phyloP scores from a whole-genome alignment of 2,888 invertebrate species.

The Athalia rosae region DNA sequence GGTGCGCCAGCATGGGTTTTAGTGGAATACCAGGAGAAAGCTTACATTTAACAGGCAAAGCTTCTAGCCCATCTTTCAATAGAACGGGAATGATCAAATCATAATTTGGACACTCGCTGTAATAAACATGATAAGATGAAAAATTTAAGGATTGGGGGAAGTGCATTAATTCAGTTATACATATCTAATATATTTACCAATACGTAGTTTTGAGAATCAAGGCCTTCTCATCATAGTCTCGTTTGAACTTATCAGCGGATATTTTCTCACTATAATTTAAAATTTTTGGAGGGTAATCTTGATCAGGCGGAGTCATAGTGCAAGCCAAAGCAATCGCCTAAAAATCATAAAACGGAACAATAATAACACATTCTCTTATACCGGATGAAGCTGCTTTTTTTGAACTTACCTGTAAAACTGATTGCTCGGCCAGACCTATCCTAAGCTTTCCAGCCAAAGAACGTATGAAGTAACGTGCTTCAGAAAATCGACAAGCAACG shows the following conservation, averaged over 20 bases:
- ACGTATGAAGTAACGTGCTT: constrained; percentile 92
- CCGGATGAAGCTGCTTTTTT: background rate
- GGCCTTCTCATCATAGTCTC: constrained; percentile 83
- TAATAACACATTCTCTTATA: background rate
- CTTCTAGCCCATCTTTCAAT: constrained; percentile 83
- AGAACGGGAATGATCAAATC: constrained; percentile 88
- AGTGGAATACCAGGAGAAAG: constrained; percentile 94
- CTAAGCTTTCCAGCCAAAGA: constrained; percentile 95
- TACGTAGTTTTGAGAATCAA: constrained; percentile 93
- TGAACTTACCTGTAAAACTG: constrained; percentile 80
- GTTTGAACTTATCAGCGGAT: constrained; percentile 83
- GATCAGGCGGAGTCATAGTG: constrained; percentile 85
- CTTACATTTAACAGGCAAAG: constrained; percentile 87
- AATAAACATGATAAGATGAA: constrained; percentile 56
- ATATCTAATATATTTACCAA: constrained; percentile 77
- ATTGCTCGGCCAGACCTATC: constrained; percentile 98
- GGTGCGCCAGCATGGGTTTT: constrained; percentile 99
- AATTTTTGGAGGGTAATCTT: constrained; percentile 78
- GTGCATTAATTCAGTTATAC: background rate
- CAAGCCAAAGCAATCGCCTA: constrained; percentile 92
- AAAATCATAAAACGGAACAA: constrained; percentile 53
- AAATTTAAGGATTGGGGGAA: constrained; percentile 6
- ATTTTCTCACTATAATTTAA: constrained; percentile 80
- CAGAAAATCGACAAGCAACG: constrained; percentile 91
- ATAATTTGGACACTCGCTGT: constrained; percentile 96